Conservation (phyloP, 2,888 invertebrate species). For the Latrodectus elegans region DNA sequence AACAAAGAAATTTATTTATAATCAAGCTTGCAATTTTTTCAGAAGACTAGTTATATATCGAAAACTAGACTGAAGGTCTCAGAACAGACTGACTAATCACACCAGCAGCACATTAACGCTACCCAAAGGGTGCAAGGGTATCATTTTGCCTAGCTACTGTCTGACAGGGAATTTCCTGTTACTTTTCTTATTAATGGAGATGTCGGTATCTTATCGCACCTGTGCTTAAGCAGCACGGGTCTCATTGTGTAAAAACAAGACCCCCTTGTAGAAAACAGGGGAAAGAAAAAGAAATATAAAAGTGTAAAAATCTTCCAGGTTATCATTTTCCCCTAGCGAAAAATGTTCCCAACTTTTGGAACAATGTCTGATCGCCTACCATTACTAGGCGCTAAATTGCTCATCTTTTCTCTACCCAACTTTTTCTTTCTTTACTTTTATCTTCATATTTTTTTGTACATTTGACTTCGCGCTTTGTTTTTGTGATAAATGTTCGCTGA, state of each 20-base stretch:
- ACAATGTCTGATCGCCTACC: slow-evolving; percentile 47
- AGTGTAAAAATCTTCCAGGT: slow-evolving; percentile 29
- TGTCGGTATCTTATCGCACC: slow-evolving; percentile 56
- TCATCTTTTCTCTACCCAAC: slow-evolving; percentile 23
- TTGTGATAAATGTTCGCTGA: slow-evolving; percentile 6
- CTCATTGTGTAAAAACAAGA: slow-evolving; percentile 24
- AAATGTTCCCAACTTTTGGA: slow-evolving; percentile 58
- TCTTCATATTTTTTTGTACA: slow-evolving; percentile 12
- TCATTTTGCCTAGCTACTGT: slow-evolving; percentile 27
- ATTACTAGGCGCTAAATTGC: slow-evolving; percentile 54
- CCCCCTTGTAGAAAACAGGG: slow-evolving; percentile 11
- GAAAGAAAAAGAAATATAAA: slow-evolving; percentile 7
- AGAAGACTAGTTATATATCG: too few species aligned
- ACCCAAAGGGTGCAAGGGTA: too few species aligned
- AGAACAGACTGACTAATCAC: too few species aligned
- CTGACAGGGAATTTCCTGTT: slow-evolving; percentile 52
- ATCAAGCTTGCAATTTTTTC: too few species aligned
- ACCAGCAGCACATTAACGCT: too few species aligned
- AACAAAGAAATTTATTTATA: too few species aligned
- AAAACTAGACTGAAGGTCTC: too few species aligned
- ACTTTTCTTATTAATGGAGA: slow-evolving; percentile 57
- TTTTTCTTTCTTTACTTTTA: slow-evolving; percentile 26
- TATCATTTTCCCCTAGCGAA: slow-evolving; percentile 53
- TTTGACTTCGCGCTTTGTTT: slow-evolving; percentile 15
- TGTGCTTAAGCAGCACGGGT: slow-evolving; percentile 50